Evolutionary conservation across 1,140 invertebrate species (phyloP).

Genomic region (Lamellibrachia luymesi): DNA sequence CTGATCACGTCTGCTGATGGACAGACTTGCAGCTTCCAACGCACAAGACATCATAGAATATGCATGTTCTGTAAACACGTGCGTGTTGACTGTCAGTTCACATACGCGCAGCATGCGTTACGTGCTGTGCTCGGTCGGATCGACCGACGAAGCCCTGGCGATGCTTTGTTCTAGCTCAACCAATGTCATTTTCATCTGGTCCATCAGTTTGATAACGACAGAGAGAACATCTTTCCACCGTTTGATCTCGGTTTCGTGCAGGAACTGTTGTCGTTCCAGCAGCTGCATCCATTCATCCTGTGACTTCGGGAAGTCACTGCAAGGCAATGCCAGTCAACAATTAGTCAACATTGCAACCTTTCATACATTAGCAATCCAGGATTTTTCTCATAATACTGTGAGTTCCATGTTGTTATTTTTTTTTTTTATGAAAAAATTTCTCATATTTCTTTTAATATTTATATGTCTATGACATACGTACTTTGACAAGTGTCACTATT

Average conservation of each 20-base stretch:
- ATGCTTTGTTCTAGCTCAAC: constrained; percentile 8
- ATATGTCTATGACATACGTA: too few relatives aligned
- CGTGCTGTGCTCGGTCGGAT: background rate
- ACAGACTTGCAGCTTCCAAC: too few relatives aligned
- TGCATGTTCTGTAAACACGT: background rate
- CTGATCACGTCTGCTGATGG: too few relatives aligned
- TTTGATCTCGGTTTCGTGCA: constrained; percentile 73
- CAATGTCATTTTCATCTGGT: constrained; percentile 38
- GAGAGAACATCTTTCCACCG: constrained; percentile 73
- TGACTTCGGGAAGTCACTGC: constrained; percentile 64
- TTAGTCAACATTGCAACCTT: too few relatives aligned
- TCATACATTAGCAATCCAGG: too few relatives aligned
- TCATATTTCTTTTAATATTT: too few relatives aligned
- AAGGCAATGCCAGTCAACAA: constrained; percentile 27
- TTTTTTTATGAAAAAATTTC: background rate
- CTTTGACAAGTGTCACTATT: too few relatives aligned
- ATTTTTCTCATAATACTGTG: too few relatives aligned
- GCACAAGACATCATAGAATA: too few relatives aligned
- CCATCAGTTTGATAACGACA: constrained; percentile 43
- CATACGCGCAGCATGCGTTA: background rate
- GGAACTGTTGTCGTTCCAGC: constrained; percentile 72
- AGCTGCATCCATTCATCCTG: constrained; percentile 76
- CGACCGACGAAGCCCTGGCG: background rate
- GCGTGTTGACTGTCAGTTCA: background rate
- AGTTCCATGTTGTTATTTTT: background rate